A percentile compares a stretch with the other conserved stretches of the same genome.
These are phyloP conservation scores for Liasis olivaceus DNA, from an alignment of 2,797 vertebrate species.

Conservation along the genomic window DNA sequence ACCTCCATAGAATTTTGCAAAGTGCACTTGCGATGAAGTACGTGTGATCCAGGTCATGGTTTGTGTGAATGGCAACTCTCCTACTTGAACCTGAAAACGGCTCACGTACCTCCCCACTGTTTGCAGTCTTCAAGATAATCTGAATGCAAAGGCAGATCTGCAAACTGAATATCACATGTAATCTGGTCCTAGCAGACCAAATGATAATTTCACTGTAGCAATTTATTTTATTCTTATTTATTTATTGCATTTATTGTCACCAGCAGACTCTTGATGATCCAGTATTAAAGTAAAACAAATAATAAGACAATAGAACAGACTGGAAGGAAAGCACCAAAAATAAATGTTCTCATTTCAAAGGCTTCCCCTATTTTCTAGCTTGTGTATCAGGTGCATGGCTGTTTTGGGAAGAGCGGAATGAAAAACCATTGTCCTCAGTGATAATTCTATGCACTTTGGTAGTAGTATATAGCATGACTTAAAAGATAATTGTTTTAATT, in stretches of 20 bases:
- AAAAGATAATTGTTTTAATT: slow-evolving; percentile 31
- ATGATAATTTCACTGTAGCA: background rate
- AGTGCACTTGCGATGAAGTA: background rate
- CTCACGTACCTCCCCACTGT: too few relatives aligned
- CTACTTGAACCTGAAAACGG: background rate
- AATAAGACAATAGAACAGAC: background rate
- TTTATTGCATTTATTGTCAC: background rate
- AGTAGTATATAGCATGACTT: background rate
- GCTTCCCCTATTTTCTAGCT: background rate
- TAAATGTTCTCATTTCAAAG: background rate
- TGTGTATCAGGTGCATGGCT: background rate
- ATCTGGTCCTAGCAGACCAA: background rate
- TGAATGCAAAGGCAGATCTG: background rate
- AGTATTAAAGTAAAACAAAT: background rate
- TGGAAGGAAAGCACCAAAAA: background rate
- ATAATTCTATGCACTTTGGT: background rate
- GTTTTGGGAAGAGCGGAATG: background rate
- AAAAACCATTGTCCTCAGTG: background rate
- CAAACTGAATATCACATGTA: background rate
- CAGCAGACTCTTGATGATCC: background rate
- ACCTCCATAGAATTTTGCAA: background rate
- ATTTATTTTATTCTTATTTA: background rate
- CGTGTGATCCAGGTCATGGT: too few relatives aligned
- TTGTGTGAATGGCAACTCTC: background rate
- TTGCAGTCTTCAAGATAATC: background rate